A percentile compares a stretch with the other conserved stretches of the same genome.
These are phyloP conservation scores for Dromaius novaehollandiae DNA, from an alignment of 2,113 vertebrate species.

Conservation along the genomic window DNA sequence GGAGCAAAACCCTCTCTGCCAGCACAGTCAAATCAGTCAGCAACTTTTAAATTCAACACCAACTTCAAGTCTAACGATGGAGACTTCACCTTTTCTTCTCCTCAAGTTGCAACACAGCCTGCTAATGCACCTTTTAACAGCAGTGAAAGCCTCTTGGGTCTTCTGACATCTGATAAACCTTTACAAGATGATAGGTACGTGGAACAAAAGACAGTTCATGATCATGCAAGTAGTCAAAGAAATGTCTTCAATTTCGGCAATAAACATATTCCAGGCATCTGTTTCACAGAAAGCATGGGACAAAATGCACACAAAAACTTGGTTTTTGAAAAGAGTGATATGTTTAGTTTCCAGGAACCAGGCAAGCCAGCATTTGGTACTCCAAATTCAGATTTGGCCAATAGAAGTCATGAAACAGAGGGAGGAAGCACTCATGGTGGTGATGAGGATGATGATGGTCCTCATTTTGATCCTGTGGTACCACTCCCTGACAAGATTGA, in stretches of 20 bases:
- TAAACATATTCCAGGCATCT: constrained; percentile 76
- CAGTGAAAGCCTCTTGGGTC: constrained; percentile 89
- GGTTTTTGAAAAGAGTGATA: constrained; percentile 79
- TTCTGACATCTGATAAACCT: constrained; percentile 89
- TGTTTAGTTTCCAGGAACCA: constrained; percentile 79
- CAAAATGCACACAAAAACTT: constrained; percentile 71
- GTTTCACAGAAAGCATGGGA: constrained; percentile 75
- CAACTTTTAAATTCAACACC: constrained; percentile 94
- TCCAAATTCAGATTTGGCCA: constrained; percentile 65
- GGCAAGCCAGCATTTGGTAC: constrained; percentile 73
- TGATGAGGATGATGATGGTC: constrained; percentile 95
- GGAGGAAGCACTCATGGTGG: constrained; percentile 83
- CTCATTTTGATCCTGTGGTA: constrained; percentile 98
- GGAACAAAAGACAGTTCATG: constrained; percentile 74
- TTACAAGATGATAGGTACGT: constrained; percentile 77
- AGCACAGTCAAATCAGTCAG: constrained; percentile 78
- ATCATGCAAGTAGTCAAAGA: constrained; percentile 69
- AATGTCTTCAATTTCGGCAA: constrained; percentile 84
- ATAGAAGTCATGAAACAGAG: constrained; percentile 84
- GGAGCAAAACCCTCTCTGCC: constrained; percentile 79
- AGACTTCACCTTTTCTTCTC: constrained; percentile 92
- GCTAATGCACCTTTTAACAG: constrained; percentile 73
- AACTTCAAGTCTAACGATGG: constrained; percentile 98
- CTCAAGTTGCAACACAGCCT: constrained; percentile 72
- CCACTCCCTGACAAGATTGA: constrained; percentile 97